Base-by-base conservation (phyloP, 2,797 vertebrate species). In the Channa striata region DNA sequence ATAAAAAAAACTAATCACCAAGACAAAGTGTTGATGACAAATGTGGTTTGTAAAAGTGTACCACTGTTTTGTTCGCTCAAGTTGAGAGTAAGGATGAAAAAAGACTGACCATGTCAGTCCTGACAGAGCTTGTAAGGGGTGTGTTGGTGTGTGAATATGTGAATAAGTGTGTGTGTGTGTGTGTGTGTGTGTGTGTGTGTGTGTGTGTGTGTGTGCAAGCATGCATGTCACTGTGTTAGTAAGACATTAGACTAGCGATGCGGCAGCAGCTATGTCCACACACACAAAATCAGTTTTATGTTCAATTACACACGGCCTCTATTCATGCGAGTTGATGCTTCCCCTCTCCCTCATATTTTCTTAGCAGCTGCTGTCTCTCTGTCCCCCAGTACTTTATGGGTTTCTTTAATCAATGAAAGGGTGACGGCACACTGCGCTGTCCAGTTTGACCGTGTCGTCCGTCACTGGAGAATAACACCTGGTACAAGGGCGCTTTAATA, bases 261-360 rank as follows among this genome's bases (percentile, higher is more conserved):
- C 77, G 8, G 75, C 65, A 74, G 65, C 61, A 58, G 52, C 50
- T 53, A 56, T 56, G 47, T 59, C 47, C 44, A 62, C 54, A 70
- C 52, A 62, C 36, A 74, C 40, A 42, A 7, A 68, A 64, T 65
- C 52, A 47, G 59, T 63, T 75, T 80, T 44, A 83, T 74, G 76
- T 81, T 62, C 78, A 73, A 68, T 78, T 81, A 71, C 58, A 68
- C 70, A 44, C 2, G 19, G 20, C 7, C 37, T 71, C 52, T 58
- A 58, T 68, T 82, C 70, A 80, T 71, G 65, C 39, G 23, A 68
- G 56, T 6, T 23, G 39, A 34, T 54, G 66, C 37, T 50, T 64
- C 44, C n/a, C 19, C 39, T 74, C 16, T 49, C 49, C 39, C 51
- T 8, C 68, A 76, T 16, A 36, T 50, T 37, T 49, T 16, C 30